Evolutionary conservation across 1,140 invertebrate genomes (phyloP).

Genomic region (Meloidogyne chitwoodi): DNA sequence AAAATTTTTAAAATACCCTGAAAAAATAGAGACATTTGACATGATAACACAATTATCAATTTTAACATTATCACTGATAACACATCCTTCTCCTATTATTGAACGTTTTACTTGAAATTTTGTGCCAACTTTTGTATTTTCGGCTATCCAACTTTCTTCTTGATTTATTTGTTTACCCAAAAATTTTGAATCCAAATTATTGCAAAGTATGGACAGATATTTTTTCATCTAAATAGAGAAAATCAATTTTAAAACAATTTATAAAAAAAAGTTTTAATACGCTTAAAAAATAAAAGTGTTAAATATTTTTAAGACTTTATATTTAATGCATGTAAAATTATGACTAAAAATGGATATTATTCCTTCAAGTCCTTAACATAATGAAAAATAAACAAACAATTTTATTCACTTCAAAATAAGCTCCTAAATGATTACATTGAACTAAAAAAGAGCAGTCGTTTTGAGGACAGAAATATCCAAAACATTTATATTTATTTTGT

Average conservation of each 20-base stretch:
- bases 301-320: no score
- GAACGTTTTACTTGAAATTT: constrained; percentile 18
- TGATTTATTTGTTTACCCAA: not conserved
- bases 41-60: constrained; percentile 4
- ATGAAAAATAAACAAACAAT: constrained; percentile 8
- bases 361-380: not conserved
- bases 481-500: constrained; percentile 22
- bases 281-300: not conserved
- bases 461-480: constrained; percentile 27
- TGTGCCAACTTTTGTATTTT: not conserved
- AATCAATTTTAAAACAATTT: no score
- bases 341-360: no score
- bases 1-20: not conserved
- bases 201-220: not conserved
- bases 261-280: not conserved
- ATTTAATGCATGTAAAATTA: no score
- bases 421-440: constrained; percentile 41
- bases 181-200: not conserved
- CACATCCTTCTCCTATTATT: not conserved
- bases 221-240: constrained; percentile 1
- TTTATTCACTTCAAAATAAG: constrained; percentile 48
- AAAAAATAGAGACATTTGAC: not conserved
- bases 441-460: constrained; percentile 27
- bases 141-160: constrained; percentile 1
- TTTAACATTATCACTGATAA: constrained; percentile 8